Conservation (phyloP, 2,113 vertebrate species). For the Todiramphus saurophagus region DNA sequence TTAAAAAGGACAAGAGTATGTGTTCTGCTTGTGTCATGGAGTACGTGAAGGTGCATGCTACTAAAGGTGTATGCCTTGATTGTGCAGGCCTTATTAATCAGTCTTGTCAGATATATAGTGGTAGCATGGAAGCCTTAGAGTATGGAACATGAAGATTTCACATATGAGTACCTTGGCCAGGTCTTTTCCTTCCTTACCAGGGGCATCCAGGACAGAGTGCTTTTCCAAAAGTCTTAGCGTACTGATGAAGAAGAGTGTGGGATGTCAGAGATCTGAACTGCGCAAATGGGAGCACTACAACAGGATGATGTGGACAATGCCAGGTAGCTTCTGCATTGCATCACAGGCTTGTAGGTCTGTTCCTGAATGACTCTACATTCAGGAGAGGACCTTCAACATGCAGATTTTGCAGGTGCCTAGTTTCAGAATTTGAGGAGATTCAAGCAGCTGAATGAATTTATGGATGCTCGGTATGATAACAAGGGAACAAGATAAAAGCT, state of each 20-base stretch:
- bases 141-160: neutral
- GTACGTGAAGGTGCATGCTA: neutral
- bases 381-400: neutral
- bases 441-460: neutral
- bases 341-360: neutral
- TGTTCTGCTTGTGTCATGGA: neutral
- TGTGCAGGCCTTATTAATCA: neutral
- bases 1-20: neutral
- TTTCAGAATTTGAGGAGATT: neutral
- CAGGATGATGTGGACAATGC: accelerated
- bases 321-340: neutral
- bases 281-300: neutral
- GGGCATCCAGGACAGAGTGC: neutral
- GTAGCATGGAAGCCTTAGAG: neutral
- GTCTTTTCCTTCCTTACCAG: neutral
- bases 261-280: neutral
- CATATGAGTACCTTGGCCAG: accelerated
- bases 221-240: neutral
- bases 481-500: neutral
- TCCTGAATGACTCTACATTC: neutral
- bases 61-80: neutral
- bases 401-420: neutral
- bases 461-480: neutral
- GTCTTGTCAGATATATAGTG: neutral
- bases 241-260: neutral